Base-by-base conservation (phyloP, 35 echinoderm and acorn worm genomes). In the Ophiothrix spiculata region DNA sequence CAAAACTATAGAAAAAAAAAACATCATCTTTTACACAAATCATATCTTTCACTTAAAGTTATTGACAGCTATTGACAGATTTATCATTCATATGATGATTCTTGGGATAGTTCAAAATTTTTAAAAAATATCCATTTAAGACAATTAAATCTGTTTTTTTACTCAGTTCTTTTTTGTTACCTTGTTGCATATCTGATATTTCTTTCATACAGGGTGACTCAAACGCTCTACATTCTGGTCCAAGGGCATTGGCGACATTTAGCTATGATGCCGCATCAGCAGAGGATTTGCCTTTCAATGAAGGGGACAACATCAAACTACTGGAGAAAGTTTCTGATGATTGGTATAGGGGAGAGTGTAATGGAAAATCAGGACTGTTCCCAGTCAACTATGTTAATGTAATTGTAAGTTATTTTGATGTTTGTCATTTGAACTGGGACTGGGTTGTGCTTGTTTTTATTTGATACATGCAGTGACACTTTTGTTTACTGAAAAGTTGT, bases 261-360 rank as follows among this genome's bases (percentile, higher is more conserved):
- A 74, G 38, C 37, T 93, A 81, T 56, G 23, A 86, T 21, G 87
- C 86, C 1, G 36, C 81, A 0, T 87, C 91, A 1, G 31, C 86
- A 21, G 91, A 87, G 63, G 91, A 93, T 37, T 25, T 93, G 0
- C 10, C 21, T 25, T 93, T 93, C 40, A 79, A 89, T 13, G 81
- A 89, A 23, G 91, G 87, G 28, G 91, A 89, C 39, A 80, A 40
- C 82, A 93, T 93, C 87, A 85, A 89, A 38, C 83, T 93, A 40
- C 29, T 93, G 75, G 81, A 75, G 37, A 89, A 45, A 23, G 56
- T 89, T n/a, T 82, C 81, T 25, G 87, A 88, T 19, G 81, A 89
- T 14, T 93, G 91, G 91, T 93, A 80, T 6, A 84, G 46, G 37
- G 91, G 91, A 86, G 86, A 93, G 77, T 79, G 87, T n/a, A 89